Evolutionary conservation across 2,113 vertebrate genomes (phyloP).

Genomic region (Bubo scandiacus): DNA sequence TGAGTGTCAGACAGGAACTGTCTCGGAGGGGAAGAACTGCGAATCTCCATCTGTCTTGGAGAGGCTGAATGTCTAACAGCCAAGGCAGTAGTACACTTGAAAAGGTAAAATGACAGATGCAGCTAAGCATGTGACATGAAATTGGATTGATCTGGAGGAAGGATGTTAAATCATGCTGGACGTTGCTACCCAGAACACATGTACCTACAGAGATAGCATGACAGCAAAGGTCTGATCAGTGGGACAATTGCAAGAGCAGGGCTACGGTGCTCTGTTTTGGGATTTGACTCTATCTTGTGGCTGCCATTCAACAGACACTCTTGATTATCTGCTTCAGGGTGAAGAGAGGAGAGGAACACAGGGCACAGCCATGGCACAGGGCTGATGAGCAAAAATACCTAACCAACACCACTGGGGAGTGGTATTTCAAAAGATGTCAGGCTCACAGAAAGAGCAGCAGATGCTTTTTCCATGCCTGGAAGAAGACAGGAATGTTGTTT

Average conservation of each 20-base stretch:
- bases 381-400: not conserved
- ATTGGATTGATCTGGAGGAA: not conserved
- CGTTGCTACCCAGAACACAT: not conserved
- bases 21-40: not conserved
- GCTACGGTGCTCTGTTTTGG: not conserved
- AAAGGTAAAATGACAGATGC: not conserved
- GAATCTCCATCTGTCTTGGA: not conserved
- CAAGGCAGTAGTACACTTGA: not conserved
- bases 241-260: not conserved
- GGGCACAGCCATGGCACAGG: not conserved
- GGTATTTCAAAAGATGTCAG: not conserved
- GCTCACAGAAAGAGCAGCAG: not conserved
- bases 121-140: not conserved
- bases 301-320: not conserved
- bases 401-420: not conserved
- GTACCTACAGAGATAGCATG: not conserved
- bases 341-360: not conserved
- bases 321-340: not conserved
- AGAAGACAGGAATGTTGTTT: not conserved
- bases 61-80: not conserved
- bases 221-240: not conserved
- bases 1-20: not conserved
- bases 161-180: not conserved
- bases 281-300: not conserved
- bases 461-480: slow-evolving; percentile 19